A percentile compares a stretch with the other conserved stretches of the same genome.
phyloP scores from a whole-genome alignment of 1,140 invertebrate species.

The Drosophila kepulauana region DNA sequence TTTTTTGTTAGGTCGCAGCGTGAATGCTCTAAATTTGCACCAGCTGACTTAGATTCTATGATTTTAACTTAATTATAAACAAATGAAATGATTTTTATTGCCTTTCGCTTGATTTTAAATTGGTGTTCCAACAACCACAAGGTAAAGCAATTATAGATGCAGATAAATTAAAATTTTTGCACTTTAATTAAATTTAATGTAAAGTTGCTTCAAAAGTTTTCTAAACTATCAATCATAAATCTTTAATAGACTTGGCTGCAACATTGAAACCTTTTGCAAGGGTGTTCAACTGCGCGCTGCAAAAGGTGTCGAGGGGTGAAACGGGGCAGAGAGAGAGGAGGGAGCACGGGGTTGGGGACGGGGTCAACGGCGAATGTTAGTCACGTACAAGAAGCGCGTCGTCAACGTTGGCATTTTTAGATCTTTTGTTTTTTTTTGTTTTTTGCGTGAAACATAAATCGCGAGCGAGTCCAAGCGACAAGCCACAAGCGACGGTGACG shows the following conservation, averaged over 20 bases:
- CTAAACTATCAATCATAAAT: too few relatives aligned
- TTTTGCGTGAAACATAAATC: constrained; percentile 70
- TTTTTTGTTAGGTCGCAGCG: not conserved
- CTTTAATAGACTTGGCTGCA: too few relatives aligned
- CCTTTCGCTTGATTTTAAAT: too few relatives aligned
- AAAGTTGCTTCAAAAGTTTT: too few relatives aligned
- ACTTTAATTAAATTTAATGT: too few relatives aligned
- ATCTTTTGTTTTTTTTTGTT: constrained; percentile 77
- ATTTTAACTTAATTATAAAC: too few relatives aligned
- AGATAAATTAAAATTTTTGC: too few relatives aligned
- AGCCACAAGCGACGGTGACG: constrained; percentile 11
- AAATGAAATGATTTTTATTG: too few relatives aligned
- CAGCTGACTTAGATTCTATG: not conserved
- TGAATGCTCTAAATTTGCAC: constrained; percentile 1
- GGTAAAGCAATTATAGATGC: too few relatives aligned
- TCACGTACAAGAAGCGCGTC: constrained; percentile 47
- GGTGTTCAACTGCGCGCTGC: not conserved
- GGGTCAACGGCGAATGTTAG: constrained; percentile 31
- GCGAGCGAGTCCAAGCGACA: constrained; percentile 39
- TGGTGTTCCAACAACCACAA: too few relatives aligned
- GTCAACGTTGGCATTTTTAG: constrained; percentile 49
- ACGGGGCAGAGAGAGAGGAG: not conserved
- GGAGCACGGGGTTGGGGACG: not conserved
- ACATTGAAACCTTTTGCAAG: not conserved
- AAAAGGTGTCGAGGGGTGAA: too few relatives aligned